Evolutionary conservation across 1,140 invertebrate genomes (phyloP).

Genomic region (Notospermus geniculatus): DNA sequence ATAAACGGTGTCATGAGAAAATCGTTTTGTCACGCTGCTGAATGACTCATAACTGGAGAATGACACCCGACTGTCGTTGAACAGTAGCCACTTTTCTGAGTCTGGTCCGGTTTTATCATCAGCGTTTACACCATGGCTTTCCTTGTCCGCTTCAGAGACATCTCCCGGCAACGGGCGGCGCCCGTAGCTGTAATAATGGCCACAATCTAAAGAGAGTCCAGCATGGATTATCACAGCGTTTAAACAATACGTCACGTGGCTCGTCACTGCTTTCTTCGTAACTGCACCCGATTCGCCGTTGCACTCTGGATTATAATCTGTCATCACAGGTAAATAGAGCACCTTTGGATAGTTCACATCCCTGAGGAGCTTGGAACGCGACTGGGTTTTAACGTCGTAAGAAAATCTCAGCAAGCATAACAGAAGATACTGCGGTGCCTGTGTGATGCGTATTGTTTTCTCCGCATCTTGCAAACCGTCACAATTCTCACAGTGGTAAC

Average conservation of each 20-base stretch:
- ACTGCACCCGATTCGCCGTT: slow-evolving; percentile 11
- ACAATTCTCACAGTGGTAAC: slow-evolving; percentile 78
- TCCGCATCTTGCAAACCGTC: slow-evolving; percentile 72
- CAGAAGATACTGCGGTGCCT: slow-evolving; percentile 73
- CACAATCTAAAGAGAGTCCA: slow-evolving; percentile 76
- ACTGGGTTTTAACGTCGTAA: slow-evolving; percentile 69
- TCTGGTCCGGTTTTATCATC: slow-evolving; percentile 38
- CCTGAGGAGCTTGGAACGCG: slow-evolving; percentile 66
- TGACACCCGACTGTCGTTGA: slow-evolving; percentile 74
- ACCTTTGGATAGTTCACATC: slow-evolving; percentile 52
- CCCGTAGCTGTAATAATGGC: slow-evolving; percentile 83
- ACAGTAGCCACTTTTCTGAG: slow-evolving; percentile 71
- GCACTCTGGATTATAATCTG: neutral
- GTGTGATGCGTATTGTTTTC: slow-evolving; percentile 68
- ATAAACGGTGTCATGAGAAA: slow-evolving; percentile 75
- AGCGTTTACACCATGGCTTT: slow-evolving; percentile 15
- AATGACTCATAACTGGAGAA: slow-evolving; percentile 64
- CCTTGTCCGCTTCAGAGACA: slow-evolving; percentile 25
- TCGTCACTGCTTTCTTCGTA: slow-evolving; percentile 20
- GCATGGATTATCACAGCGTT: slow-evolving; percentile 82
- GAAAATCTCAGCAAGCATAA: slow-evolving; percentile 79
- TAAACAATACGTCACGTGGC: slow-evolving; percentile 62
- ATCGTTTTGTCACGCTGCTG: slow-evolving; percentile 59
- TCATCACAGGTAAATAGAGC: slow-evolving; percentile 38
- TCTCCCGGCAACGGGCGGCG: slow-evolving; percentile 51